Percentiles rank a stretch among this genome's conserved stretches.
phyloP scores from a whole-genome alignment of 53 echinoderm and acorn worm species.

The Pentamera pediparva region DNA sequence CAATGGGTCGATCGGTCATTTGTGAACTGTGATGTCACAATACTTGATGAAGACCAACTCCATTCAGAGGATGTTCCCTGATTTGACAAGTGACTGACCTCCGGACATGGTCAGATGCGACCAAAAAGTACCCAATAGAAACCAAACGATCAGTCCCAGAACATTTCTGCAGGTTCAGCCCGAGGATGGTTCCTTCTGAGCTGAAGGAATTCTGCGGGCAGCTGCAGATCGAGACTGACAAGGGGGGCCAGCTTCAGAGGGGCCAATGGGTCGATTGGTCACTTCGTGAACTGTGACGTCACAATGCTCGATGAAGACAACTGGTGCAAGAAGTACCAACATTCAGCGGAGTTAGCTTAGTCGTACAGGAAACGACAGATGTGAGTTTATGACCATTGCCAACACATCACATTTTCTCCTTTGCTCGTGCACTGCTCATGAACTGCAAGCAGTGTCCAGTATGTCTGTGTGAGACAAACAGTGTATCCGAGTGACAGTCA shows the following conservation, averaged over 20 bases:
- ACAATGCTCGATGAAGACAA: neutral
- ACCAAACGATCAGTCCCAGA: neutral
- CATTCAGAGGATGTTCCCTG: too few relatives aligned
- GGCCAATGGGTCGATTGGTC: neutral
- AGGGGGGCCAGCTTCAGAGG: neutral
- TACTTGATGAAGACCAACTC: too few relatives aligned
- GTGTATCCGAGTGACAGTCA: too few relatives aligned
- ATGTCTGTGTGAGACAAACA: too few relatives aligned
- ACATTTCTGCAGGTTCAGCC: slow-evolving; percentile 3
- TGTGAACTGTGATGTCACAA: too few relatives aligned
- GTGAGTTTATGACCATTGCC: too few relatives aligned
- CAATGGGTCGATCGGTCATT: neutral
- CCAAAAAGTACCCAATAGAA: neutral
- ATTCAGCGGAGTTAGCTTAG: neutral
- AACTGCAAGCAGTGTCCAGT: too few relatives aligned
- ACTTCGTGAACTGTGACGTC: neutral
- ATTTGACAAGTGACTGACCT: too few relatives aligned
- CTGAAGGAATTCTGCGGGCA: neutral
- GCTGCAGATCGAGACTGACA: neutral
- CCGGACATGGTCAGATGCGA: neutral
- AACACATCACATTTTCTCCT: too few relatives aligned
- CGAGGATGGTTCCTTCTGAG: neutral
- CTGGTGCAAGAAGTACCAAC: neutral
- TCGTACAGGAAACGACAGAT: neutral
- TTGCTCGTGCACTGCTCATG: too few relatives aligned